phyloP scores from a whole-genome alignment of 2,888 invertebrate genomes.

The Rhodophaea formosa region DNA sequence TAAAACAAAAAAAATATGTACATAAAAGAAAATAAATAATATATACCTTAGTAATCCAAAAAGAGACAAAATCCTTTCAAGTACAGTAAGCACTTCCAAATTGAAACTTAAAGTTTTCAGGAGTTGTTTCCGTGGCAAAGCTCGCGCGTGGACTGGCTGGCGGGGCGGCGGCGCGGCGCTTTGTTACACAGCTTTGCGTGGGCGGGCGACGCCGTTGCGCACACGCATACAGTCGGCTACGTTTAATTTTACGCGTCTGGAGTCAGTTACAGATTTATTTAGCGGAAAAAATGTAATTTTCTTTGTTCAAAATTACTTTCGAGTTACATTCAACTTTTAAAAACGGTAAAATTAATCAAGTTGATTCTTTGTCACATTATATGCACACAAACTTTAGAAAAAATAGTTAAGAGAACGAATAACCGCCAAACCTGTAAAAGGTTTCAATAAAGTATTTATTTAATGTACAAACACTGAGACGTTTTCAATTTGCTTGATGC shows the following conservation, averaged over 20 bases:
- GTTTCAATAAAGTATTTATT: no score
- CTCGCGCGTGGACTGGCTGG: conserved; percentile 65
- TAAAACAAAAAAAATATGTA: not conserved
- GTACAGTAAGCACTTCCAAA: conserved; percentile 31
- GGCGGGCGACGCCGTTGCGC: conserved; percentile 38
- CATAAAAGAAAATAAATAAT: conserved; percentile 17
- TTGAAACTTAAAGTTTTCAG: conserved; percentile 28
- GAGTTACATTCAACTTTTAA: no score
- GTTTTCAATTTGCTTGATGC: no score
- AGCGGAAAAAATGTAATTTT: no score
- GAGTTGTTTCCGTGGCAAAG: conserved; percentile 61
- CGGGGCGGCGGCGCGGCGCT: conserved; percentile 49
- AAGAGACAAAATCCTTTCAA: conserved; percentile 32
- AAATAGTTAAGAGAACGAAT: no score
- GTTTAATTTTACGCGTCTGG: not conserved
- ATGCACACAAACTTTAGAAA: no score
- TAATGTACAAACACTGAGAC: no score
- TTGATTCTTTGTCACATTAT: no score
- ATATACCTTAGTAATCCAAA: conserved; percentile 42
- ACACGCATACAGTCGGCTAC: conserved; percentile 6
- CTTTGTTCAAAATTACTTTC: no score
- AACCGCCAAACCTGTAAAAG: no score
- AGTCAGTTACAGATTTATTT: not conserved
- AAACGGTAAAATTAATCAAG: no score
- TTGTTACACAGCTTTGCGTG: conserved; percentile 70